Evolutionary conservation across 2,113 vertebrate species (phyloP), one percentile per base, ranked within the genome.

Genomic region (Uria lomvia): DNA sequence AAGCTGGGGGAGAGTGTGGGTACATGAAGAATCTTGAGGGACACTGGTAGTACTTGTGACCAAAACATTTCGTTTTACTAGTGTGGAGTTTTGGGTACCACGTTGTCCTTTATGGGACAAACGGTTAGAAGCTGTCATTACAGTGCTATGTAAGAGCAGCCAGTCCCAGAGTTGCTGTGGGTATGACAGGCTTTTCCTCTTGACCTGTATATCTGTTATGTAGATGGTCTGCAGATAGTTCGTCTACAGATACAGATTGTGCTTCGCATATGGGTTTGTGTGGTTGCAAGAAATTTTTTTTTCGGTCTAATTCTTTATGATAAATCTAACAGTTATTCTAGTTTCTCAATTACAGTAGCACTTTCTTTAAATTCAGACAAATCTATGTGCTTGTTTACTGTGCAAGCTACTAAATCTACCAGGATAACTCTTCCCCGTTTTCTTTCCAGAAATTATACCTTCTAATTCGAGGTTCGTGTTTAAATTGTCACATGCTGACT

Each of bases 391-490:
- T 72, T 88, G 4, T 26, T 42, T n/a, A 20, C 7, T 45, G 15
- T 75, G 32, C 20, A 47, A 26, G 7, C 27, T 32, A 34, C 22
- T 81, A 70, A 24, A 38, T 62, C 36, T 66, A 47, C 30, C 20
- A 53, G 22, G 15, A 58, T 87, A 79, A 88, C 24, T 42, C 56
- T 86, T 47, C 7, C 14, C 32, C 14, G 4, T 56, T 86, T 92
- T 47, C n/a, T 91, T 70, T 85, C 30, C 93, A 99, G 98, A 98
- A 98, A 97, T 95, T 99, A 21, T 99, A 98, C 97, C 93, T 99
- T 82, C 82, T 99, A 34, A 98, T 99, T 45, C 98, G 99, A 18
- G 99, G 99, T 3, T 99, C 99, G 12, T 99, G 99, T 92, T 96
- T 99, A 82, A 96, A 94, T 14, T 99, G 99, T 62, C 98, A 99